Base-by-base conservation (phyloP, 2,888 invertebrate genomes). In the Ethmia dodecea region DNA sequence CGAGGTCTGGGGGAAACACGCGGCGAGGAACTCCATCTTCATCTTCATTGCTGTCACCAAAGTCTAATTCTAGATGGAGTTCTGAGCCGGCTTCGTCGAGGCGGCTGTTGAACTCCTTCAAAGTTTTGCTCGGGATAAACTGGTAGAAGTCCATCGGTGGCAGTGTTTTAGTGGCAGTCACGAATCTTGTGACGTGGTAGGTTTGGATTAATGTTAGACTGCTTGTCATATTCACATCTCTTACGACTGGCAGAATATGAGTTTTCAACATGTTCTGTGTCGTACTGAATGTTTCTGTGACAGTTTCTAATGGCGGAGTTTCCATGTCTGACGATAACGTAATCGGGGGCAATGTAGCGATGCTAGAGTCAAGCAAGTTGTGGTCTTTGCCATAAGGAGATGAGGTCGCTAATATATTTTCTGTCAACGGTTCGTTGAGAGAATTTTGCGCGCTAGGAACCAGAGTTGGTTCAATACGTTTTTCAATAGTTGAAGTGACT, bases 201-300 rank as follows among this genome's bases (percentile, higher is more conserved):
- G 96, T 96, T 80, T 97, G 97, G 2, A 96, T 93, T 31, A 97
- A 88, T 0, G 97, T 96, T 50, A 94, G 80, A 40, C 90, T 92
- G 32, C 89, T 91, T 0, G 95, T 94, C 48, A 94, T 90, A 40
- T 91, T 91, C 10, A 89, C 90, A 40, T 91, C 91, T 43, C 90
- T 89, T 24, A 96, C 88, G 1, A 96, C 91, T 0, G 97, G 97
- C 33, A 97, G 78, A 40, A 97, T 90, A 64, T 96, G 95, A 1
- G 97, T 97, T 74, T 95, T 96, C 11, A 95, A 79, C 86, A 96
- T 91, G 6, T 93, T 89, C 71, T 96, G 95, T 0, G 95, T 96
- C 3, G 96, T 95, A 52, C 96, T 95, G 77, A 95, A 97, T 2
- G 95, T 95, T 77, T 97, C 96, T 0, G 95, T 95, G 27, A 94